A percentile compares a stretch with the other conserved stretches of the same genome.
Evolutionary conservation across 2,113 vertebrate species (phyloP).

Genomic region (Ctenodactylus gundi): DNA sequence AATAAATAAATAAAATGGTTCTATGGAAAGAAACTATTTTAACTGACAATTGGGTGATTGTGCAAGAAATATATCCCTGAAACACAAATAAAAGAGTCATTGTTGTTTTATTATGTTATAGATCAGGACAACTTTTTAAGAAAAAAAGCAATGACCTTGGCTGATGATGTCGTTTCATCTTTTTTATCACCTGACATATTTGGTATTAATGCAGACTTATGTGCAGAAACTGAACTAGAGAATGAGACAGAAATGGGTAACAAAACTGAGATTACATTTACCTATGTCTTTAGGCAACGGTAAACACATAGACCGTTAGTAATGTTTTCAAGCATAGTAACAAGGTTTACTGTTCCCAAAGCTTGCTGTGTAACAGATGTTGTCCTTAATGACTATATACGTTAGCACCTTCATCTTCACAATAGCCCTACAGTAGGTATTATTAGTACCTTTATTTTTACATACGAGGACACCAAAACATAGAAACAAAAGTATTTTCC

Average conservation of each 20-base stretch:
- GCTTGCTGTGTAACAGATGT: not conserved
- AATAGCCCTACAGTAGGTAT: not conserved
- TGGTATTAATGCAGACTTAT: not conserved
- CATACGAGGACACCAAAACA: not conserved
- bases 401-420: not conserved
- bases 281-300: not conserved
- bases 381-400: not conserved
- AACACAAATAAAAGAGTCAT: not conserved
- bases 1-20: too few relatives aligned
- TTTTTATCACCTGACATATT: slow-evolving; percentile 6
- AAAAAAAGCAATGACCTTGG: not conserved
- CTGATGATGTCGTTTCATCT: not conserved
- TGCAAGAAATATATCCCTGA: not conserved
- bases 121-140: not conserved
- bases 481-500: not conserved
- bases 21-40: not conserved
- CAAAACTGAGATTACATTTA: not conserved
- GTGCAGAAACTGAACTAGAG: not conserved
- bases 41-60: not conserved
- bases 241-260: not conserved
- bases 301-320: not conserved
- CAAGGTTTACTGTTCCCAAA: not conserved
- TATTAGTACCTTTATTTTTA: not conserved
- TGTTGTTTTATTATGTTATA: not conserved
- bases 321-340: not conserved